Evolutionary conservation across 2,888 invertebrate species (phyloP).

Genomic region (Synanthedon vespiformis): DNA sequence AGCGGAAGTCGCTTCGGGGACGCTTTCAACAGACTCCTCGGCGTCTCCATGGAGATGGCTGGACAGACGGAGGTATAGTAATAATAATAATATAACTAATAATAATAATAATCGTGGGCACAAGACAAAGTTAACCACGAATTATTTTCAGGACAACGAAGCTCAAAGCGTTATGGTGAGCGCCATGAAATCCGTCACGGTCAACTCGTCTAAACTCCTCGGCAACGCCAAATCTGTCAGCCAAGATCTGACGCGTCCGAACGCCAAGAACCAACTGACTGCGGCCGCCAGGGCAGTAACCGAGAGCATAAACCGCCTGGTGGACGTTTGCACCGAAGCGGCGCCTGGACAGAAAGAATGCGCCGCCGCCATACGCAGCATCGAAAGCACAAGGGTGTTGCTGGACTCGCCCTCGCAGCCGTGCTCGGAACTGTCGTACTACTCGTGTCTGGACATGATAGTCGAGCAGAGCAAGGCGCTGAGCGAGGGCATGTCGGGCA

Average conservation of each 20-base stretch:
- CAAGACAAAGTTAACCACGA: too few relatives aligned
- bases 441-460: conserved; percentile 91
- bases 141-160: conserved; percentile 71
- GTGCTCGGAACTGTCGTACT: conserved; percentile 89
- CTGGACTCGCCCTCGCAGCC: conserved; percentile 90
- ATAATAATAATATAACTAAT: too few relatives aligned
- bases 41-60: conserved; percentile 87
- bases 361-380: conserved; percentile 93
- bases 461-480: conserved; percentile 88
- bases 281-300: conserved; percentile 91
- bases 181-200: conserved; percentile 88
- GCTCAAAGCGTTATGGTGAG: conserved; percentile 86
- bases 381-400: conserved; percentile 85
- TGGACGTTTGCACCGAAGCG: conserved; percentile 86
- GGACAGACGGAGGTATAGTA: conserved; percentile 75
- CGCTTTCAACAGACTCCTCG: conserved; percentile 82
- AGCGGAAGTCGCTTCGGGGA: conserved; percentile 83
- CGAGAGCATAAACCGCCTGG: conserved; percentile 89
- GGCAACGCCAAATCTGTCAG: conserved; percentile 90
- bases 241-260: conserved; percentile 89
- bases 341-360: conserved; percentile 98
- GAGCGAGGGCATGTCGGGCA: conserved; percentile 93
- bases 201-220: conserved; percentile 86
- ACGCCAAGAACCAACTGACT: conserved; percentile 89
- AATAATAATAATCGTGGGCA: too few relatives aligned